Evolutionary conservation across 2,888 invertebrate species (phyloP), one percentile per base, ranked within the genome.

Genomic region (Dasysyrphus tricinctus): DNA sequence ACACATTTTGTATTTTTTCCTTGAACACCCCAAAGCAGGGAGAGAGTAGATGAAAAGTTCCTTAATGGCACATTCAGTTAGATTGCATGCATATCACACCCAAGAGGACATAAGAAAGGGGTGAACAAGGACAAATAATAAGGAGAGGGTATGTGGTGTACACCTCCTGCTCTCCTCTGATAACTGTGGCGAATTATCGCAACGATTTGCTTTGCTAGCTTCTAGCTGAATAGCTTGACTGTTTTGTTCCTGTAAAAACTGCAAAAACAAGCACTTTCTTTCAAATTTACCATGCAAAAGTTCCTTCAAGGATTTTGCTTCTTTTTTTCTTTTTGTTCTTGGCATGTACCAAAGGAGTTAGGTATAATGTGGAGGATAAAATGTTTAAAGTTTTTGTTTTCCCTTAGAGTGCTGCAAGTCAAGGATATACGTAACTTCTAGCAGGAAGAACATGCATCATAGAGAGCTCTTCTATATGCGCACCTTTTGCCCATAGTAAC

Each of bases 151-250:
- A 24, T 67, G 51, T 8, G 14, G 29, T 54, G 12, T 1, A 3
- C 8, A 24, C 29, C 8, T 4, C 24, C 42, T 24, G 16, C 16
- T n/a, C 29, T 39, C 12, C n/a, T 47, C 42, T 65, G 86, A 73
- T 82, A 86, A 79, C 78, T 86, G 82, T 86, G 72, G 78, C 82
- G 86, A 82, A 86, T 86, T 86, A 86, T 86, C 86, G 78, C 82
- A 82, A 75, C 82, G 82, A 86, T 86, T 86, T 86, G 81, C 85
- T 65, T 56, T 56, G 78, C 78, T 78, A 51, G 74, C 82, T 74
- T 47, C 65, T 34, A 57, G 70, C 77, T 73, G 74, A 85, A 81
- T 82, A 29, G 57, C 59, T 63, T 65, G 54, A 59, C 24, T 72
- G 14, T 42, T 12, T 47, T 56, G 69, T 75, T 74, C 57, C 63